phyloP scores from a whole-genome alignment of 2,888 invertebrate genomes.

The Aphodius sticticus region DNA sequence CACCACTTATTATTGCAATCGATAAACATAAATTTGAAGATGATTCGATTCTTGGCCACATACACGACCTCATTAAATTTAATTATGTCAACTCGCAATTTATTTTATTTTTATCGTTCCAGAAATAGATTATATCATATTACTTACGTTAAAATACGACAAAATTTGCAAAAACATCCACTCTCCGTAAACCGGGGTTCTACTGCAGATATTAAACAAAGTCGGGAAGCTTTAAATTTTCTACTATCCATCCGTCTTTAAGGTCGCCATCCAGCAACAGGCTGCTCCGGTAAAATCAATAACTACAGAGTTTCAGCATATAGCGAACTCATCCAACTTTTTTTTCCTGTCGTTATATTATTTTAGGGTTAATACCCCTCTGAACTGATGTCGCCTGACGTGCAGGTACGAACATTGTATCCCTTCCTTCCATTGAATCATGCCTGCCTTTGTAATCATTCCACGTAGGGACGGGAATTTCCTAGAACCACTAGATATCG shows the following conservation, averaged over 20 bases:
- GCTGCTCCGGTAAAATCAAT: not conserved
- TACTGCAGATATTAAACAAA: too few species aligned
- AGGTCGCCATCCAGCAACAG: not conserved
- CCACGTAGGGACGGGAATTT: not conserved
- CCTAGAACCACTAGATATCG: slow-evolving; percentile 4
- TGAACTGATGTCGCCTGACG: not conserved
- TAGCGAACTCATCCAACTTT: not conserved
- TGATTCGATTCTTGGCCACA: too few species aligned
- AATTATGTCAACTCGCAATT: too few species aligned
- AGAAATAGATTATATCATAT: too few species aligned
- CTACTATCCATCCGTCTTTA: not conserved
- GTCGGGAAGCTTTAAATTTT: not conserved
- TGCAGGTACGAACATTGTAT: not conserved
- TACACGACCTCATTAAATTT: too few species aligned
- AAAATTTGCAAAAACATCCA: too few species aligned
- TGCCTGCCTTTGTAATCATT: not conserved
- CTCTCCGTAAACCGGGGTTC: too few species aligned
- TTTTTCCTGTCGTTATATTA: not conserved
- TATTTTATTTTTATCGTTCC: too few species aligned
- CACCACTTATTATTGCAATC: too few species aligned
- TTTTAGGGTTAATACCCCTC: not conserved
- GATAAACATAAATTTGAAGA: too few species aligned
- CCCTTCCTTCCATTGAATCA: not conserved
- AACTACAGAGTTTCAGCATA: not conserved
- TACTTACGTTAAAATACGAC: too few species aligned